Base-by-base conservation (phyloP, 2,797 vertebrate genomes). In the Borostomias antarcticus region DNA sequence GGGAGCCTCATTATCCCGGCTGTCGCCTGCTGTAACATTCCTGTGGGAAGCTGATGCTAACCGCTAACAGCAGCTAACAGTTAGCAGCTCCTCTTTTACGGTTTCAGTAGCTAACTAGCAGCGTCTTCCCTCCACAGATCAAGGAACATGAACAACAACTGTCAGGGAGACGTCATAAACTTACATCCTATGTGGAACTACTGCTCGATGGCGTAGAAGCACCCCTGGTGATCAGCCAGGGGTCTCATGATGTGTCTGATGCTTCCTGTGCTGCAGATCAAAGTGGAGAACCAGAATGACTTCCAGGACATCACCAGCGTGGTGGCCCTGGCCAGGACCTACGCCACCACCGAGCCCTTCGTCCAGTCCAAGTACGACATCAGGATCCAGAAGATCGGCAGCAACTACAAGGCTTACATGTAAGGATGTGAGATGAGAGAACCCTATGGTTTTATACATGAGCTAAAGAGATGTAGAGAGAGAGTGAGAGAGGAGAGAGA, bases 331-430 rank as follows among this genome's bases (percentile, higher is more conserved):
- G 94, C 96, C 26, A 94, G 94, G 80, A 99, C 96, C 9, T 99
- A 98, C 0, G 95, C 95, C 78, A 98, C 97, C 62, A 90, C 94
- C 0, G 97, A 98, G 85, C 94, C 94, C 0, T 98, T 94, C 78
- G 91, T 98, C 3, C 94, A 94, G 80, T 99, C 97, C 90, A 99
- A 98, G 77, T 99, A 98, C 0, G 97, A 98, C 83, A 95, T 98
- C 79, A 92, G 95, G 74, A 94, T 98, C 85, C 97, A 98, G 93
- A 99, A 99, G 89, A 99, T 98, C 0, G 97, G 96, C 66, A 94
- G 50, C 90, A 98, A 98, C 91, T 98, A 98, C 92, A 99, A 99
- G 88, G 97, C 96, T 2, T 99, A 98, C 91, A 98, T 98, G 97
- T 99, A 89, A 96, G 96, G 58, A 28, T 28, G 45, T 11, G 2